A percentile compares a stretch with the other conserved stretches of the same genome.
These are phyloP conservation scores for Pelagia noctiluca DNA, from an alignment of 30 jellyfish, hydroid and myxozoan genomes.

Conservation along the genomic window DNA sequence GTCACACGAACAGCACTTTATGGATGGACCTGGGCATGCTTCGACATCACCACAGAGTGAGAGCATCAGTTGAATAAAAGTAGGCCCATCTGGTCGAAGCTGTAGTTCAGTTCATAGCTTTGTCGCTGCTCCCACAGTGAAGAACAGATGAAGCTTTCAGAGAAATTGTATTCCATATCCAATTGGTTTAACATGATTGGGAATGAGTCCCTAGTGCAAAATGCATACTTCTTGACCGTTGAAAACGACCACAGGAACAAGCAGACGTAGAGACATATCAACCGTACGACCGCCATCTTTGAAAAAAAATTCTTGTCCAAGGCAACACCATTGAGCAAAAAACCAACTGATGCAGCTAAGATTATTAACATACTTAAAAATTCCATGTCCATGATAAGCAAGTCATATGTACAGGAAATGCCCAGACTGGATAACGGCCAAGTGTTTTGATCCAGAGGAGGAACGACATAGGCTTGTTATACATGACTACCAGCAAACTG, in stretches of 20 bases:
- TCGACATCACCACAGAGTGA: conserved; percentile 33
- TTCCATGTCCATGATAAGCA: too few relatives aligned
- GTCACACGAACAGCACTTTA: conserved; percentile 19
- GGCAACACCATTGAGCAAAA: too few relatives aligned
- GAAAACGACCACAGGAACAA: conserved; percentile 51
- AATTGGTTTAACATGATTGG: conserved; percentile 21
- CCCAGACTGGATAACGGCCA: too few relatives aligned
- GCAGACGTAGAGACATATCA: conserved; percentile 1
- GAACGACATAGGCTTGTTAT: too few relatives aligned
- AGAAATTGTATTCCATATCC: conserved; percentile 19
- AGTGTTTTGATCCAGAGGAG: too few relatives aligned
- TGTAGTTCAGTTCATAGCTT: conserved; percentile 31
- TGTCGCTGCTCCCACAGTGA: conserved; percentile 44
- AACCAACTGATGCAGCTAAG: too few relatives aligned
- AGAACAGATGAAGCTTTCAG: conserved; percentile 49
- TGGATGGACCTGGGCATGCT: conserved; percentile 37
- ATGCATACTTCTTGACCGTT: conserved; percentile 28
- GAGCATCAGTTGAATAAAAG: conserved; percentile 27
- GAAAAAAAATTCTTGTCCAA: background rate
- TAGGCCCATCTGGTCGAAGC: conserved; percentile 42
- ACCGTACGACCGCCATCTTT: conserved; percentile 40
- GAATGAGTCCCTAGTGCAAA: conserved; percentile 50
- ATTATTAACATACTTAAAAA: too few relatives aligned
- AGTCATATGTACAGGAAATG: too few relatives aligned
- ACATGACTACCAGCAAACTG: too few relatives aligned